Evolutionary conservation across 30 jellyfish, hydroid and myxozoan species (phyloP).

Genomic region (Pelagia noctiluca): DNA sequence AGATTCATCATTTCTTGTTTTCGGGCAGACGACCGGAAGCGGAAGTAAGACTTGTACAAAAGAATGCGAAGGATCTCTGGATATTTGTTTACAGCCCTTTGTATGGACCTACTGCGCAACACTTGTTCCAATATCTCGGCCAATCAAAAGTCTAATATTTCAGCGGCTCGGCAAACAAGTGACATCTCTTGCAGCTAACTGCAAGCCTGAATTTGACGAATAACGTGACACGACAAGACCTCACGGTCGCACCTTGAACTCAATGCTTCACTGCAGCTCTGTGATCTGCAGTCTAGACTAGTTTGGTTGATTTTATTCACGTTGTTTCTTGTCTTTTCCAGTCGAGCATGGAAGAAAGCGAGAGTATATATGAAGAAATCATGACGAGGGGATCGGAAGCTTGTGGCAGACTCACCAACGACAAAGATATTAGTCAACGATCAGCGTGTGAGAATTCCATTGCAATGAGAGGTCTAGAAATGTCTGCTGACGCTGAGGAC

Average conservation of each 20-base stretch:
- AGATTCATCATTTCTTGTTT: too few species aligned
- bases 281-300: too few species aligned
- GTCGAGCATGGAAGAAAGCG: slow-evolving; percentile 43
- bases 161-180: slow-evolving; percentile 10
- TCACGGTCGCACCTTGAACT: slow-evolving; percentile 7
- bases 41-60: too few species aligned
- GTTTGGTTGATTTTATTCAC: neutral
- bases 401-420: neutral
- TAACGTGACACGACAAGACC: slow-evolving; percentile 27
- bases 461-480: neutral
- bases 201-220: neutral
- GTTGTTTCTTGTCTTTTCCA: neutral
- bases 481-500: slow-evolving; percentile 30
- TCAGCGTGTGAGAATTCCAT: too few species aligned
- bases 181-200: neutral
- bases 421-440: neutral
- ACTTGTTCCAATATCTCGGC: slow-evolving; percentile 18
- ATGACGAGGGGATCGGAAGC: slow-evolving; percentile 22
- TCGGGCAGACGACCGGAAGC: too few species aligned
- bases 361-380: slow-evolving; percentile 70
- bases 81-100: neutral
- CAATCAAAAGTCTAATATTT: slow-evolving; percentile 2
- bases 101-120: neutral
- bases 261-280: too few species aligned
- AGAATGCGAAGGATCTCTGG: too few species aligned